Evolutionary conservation across 2,113 vertebrate species (phyloP).

Genomic region (Colius striatus): DNA sequence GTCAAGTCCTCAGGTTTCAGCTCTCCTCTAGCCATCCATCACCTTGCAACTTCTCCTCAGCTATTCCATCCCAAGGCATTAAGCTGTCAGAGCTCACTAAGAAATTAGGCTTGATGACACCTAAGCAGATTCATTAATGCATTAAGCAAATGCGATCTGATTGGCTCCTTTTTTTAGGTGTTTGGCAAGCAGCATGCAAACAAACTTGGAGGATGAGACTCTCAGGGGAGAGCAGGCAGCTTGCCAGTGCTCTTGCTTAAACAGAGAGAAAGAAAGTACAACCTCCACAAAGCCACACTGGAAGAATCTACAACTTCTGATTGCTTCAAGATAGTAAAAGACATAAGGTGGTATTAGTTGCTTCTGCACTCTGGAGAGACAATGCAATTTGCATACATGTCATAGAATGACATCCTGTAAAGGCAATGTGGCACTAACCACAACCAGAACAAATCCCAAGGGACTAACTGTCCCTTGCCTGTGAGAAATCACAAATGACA

Average conservation of each 20-base stretch:
- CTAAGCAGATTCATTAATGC: slow-evolving; percentile 59
- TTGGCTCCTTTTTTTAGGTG: slow-evolving; percentile 46
- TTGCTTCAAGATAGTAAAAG: not conserved
- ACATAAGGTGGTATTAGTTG: not conserved
- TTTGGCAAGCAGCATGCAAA: slow-evolving; percentile 22
- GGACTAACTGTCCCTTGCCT: not conserved
- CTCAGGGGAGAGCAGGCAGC: not conserved
- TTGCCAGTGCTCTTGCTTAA: not conserved
- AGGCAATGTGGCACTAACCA: not conserved
- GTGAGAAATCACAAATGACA: not conserved
- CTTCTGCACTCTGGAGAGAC: not conserved
- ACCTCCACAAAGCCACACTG: not conserved
- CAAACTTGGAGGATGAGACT: slow-evolving; percentile 19
- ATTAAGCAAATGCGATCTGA: slow-evolving; percentile 2
- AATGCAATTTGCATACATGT: not conserved
- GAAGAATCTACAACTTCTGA: not conserved
- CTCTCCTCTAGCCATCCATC: not conserved
- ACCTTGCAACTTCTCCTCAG: not conserved
- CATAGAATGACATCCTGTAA: not conserved
- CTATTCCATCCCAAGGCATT: not conserved
- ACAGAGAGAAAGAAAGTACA: not conserved
- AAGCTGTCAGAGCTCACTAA: slow-evolving; percentile 6
- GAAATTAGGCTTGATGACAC: slow-evolving; percentile 26
- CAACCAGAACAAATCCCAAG: not conserved
- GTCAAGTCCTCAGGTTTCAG: not conserved